Percentiles rank a stretch among this genome's conserved stretches.
These are phyloP conservation scores for Azemiops feae DNA, from an alignment of 2,113 vertebrate species.

Conservation along the genomic window DNA sequence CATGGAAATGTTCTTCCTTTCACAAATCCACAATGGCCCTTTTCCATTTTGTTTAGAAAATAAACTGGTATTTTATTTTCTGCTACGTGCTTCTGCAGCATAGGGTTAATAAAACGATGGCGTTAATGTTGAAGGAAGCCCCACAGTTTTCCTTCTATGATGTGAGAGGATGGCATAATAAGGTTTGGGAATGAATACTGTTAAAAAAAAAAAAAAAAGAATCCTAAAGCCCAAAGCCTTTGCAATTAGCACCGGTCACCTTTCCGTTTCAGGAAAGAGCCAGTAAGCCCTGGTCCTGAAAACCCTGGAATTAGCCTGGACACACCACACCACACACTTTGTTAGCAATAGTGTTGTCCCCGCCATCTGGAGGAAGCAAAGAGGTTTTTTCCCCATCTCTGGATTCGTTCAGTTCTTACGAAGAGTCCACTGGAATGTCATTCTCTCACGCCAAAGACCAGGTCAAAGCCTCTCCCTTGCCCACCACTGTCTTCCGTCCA, in stretches of 20 bases:
- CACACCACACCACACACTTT: constrained; percentile 22
- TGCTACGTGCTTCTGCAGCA: constrained; percentile 11
- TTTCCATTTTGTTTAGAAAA: constrained; percentile 22
- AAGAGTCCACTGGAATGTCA: constrained; percentile 33
- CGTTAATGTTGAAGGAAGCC: constrained; percentile 6
- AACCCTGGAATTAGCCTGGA: constrained; percentile 31
- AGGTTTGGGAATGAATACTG: constrained; percentile 2
- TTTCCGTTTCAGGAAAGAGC: constrained; percentile 11
- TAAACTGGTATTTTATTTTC: constrained; percentile 26
- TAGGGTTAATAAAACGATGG: constrained; percentile 19
- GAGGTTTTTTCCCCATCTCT: constrained; percentile 13
- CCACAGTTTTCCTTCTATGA: not conserved
- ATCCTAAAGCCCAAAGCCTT: constrained; percentile 20
- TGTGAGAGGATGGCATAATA: not conserved
- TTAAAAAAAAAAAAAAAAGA: constrained; percentile 17
- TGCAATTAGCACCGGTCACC: constrained; percentile 16
- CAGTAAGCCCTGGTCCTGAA: constrained; percentile 27
- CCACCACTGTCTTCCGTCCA: not conserved
- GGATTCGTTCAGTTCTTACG: not conserved
- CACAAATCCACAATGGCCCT: not conserved
- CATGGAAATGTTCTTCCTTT: not conserved
- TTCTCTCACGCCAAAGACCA: not conserved
- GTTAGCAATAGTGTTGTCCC: constrained; percentile 12
- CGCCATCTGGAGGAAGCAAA: not conserved
- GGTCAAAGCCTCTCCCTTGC: not conserved